Percentiles rank a stretch among this genome's conserved stretches.
Conservation (phyloP, 2,888 invertebrate species). For the Xestia rhomboidea region DNA sequence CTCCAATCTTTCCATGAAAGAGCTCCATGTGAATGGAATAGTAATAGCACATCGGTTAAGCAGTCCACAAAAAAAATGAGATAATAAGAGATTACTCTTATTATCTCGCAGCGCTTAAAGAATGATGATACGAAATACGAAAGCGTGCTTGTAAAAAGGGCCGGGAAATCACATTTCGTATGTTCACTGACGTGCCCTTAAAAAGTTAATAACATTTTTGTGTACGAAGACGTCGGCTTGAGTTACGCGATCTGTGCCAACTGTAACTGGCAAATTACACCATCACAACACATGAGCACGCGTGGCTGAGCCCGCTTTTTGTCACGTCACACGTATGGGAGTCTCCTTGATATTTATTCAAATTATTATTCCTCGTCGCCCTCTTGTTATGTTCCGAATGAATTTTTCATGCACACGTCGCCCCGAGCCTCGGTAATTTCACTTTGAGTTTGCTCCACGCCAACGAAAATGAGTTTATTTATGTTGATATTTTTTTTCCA, state of each 20-base stretch:
- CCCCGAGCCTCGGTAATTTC: constrained; percentile 87
- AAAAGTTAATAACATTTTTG: constrained; percentile 88
- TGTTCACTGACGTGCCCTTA: constrained; percentile 75
- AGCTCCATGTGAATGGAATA: constrained; percentile 85
- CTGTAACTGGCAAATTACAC: constrained; percentile 86
- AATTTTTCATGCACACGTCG: constrained; percentile 90
- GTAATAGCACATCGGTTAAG: constrained; percentile 78
- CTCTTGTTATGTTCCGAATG: constrained; percentile 88
- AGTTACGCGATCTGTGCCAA: constrained; percentile 79
- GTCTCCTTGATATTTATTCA: constrained; percentile 88
- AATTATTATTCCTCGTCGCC: constrained; percentile 88
- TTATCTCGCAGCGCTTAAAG: constrained; percentile 62
- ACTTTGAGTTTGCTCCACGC: constrained; percentile 87
- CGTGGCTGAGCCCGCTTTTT: constrained; percentile 85
- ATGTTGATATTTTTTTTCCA: constrained; percentile 80
- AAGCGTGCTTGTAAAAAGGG: constrained; percentile 69
- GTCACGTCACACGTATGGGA: constrained; percentile 85
- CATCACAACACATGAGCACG: constrained; percentile 87
- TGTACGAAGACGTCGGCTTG: constrained; percentile 80
- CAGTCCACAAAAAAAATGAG: constrained; percentile 78
- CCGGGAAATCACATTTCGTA: constrained; percentile 73
- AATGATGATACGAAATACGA: constrained; percentile 69
- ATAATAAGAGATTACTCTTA: constrained; percentile 76
- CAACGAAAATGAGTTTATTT: constrained; percentile 86
- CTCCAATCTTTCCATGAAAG: constrained; percentile 84